Evolutionary conservation across 1,140 invertebrate genomes (phyloP).

Genomic region (Hylaeus anthracinus): DNA sequence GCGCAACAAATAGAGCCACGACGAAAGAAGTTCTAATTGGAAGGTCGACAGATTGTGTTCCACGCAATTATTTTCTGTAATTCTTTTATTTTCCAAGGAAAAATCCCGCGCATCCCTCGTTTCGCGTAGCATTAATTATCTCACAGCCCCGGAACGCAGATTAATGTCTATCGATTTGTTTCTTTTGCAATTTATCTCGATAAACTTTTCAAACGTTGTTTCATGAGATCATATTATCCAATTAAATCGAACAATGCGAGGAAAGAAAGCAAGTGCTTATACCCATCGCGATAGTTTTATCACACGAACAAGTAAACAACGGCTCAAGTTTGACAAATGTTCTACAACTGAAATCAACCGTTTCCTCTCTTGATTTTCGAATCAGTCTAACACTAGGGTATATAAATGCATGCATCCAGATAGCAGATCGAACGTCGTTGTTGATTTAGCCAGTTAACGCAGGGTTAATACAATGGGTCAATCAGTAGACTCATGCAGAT

Average conservation of each 20-base stretch:
- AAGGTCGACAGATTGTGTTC: conserved; percentile 30
- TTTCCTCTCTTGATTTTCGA: neutral
- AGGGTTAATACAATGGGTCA: conserved; percentile 65
- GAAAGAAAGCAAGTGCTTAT: neutral
- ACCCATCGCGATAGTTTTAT: no score
- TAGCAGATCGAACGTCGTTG: conserved; percentile 50
- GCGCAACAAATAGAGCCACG: conserved; percentile 32
- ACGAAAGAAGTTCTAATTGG: conserved; percentile 49
- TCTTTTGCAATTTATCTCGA: neutral
- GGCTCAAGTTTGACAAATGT: no score
- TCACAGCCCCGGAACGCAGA: neutral
- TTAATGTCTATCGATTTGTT: conserved; percentile 6
- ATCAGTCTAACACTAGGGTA: neutral
- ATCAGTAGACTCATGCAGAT: conserved; percentile 42
- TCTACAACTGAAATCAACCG: no score
- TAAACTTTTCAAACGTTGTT: neutral
- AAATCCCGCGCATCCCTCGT: neutral
- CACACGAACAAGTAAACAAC: no score
- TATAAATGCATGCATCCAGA: neutral
- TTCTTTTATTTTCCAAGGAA: conserved; percentile 5
- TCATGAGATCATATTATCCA: neutral
- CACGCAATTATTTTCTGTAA: conserved; percentile 26
- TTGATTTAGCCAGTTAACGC: conserved; percentile 57
- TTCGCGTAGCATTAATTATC: conserved; percentile 17
- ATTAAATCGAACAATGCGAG: neutral